These are phyloP conservation scores for Drosophila takahashii DNA, from an alignment of 1,140 invertebrate species.

Conservation along the genomic window DNA sequence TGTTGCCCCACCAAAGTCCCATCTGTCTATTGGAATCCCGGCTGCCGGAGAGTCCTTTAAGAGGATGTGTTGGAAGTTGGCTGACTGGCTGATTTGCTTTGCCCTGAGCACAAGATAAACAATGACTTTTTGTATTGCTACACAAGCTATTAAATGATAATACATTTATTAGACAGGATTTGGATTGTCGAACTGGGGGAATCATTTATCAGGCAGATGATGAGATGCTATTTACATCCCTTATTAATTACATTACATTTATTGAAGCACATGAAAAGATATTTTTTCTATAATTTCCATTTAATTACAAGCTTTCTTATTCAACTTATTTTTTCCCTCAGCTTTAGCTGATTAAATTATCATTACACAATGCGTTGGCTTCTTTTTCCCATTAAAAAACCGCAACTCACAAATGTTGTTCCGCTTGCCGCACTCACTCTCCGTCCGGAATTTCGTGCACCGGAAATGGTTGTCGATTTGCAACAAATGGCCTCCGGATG, in stretches of 20 bases:
- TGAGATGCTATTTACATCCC: neutral
- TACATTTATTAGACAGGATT: neutral
- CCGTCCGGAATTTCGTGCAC: slow-evolving; percentile 41
- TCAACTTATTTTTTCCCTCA: neutral
- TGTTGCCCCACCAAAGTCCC: slow-evolving; percentile 25
- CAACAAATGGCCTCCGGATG: slow-evolving; percentile 79
- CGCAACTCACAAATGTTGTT: slow-evolving; percentile 64
- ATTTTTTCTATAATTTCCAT: neutral
- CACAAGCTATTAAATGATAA: slow-evolving; percentile 15
- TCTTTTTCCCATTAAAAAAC: slow-evolving; percentile 53
- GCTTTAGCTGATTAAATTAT: slow-evolving; percentile 51
- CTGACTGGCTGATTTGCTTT: slow-evolving; percentile 33
- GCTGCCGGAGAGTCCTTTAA: slow-evolving; percentile 38
- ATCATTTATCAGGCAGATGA: neutral
- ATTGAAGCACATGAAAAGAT: too few relatives aligned
- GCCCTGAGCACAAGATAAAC: slow-evolving; percentile 33
- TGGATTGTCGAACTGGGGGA: neutral
- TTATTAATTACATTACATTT: too few relatives aligned
- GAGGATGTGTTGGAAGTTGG: slow-evolving; percentile 3
- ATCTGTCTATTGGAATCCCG: slow-evolving; percentile 19
- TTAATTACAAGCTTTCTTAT: neutral
- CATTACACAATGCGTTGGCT: slow-evolving; percentile 50
- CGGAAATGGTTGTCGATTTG: slow-evolving; percentile 79
- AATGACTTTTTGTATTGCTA: slow-evolving; percentile 26
- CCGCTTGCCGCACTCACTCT: slow-evolving; percentile 6